These are phyloP conservation scores for Drosophila pegasa DNA, from an alignment of 2,888 invertebrate genomes.

Conservation along the genomic window DNA sequence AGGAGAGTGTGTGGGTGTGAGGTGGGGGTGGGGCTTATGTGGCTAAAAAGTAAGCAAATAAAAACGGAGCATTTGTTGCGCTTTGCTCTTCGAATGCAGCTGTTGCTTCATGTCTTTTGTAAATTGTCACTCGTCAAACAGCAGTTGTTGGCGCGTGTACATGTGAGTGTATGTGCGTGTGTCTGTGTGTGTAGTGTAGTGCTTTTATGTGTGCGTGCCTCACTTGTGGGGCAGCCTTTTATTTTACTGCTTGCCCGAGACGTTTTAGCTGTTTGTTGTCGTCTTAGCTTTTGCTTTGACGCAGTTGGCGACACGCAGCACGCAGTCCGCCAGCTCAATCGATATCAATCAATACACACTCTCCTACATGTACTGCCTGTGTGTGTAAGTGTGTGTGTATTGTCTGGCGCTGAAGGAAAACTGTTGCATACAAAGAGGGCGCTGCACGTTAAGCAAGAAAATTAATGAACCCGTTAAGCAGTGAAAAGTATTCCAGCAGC, in stretches of 20 bases:
- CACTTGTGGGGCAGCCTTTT: slow-evolving; percentile 11
- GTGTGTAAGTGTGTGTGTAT: not conserved
- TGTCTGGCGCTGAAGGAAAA: slow-evolving; percentile 17
- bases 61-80: slow-evolving; percentile 59
- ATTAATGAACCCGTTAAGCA: slow-evolving; percentile 30
- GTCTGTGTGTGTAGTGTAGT: not conserved
- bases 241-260: slow-evolving; percentile 3
- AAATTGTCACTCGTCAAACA: slow-evolving; percentile 49
- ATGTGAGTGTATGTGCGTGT: slow-evolving; percentile 1
- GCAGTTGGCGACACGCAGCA: slow-evolving; percentile 44
- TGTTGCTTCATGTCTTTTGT: slow-evolving; percentile 42
- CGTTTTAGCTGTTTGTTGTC: slow-evolving; percentile 13
- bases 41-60: slow-evolving; percentile 20
- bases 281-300: slow-evolving; percentile 22
- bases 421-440: slow-evolving; percentile 44
- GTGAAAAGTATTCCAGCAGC: slow-evolving; percentile 13
- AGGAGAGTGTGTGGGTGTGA: not conserved
- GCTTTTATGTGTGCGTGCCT: not conserved
- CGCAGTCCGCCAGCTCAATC: slow-evolving; percentile 50
- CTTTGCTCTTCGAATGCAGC: slow-evolving; percentile 42
- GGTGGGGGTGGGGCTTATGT: not conserved
- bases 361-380: slow-evolving; percentile 2
- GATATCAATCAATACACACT: slow-evolving; percentile 70
- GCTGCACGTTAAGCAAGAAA: slow-evolving; percentile 22
- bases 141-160: slow-evolving; percentile 7